Evolutionary conservation across 1,140 invertebrate species (phyloP).

Genomic region (Leptinotarsa defecta): DNA sequence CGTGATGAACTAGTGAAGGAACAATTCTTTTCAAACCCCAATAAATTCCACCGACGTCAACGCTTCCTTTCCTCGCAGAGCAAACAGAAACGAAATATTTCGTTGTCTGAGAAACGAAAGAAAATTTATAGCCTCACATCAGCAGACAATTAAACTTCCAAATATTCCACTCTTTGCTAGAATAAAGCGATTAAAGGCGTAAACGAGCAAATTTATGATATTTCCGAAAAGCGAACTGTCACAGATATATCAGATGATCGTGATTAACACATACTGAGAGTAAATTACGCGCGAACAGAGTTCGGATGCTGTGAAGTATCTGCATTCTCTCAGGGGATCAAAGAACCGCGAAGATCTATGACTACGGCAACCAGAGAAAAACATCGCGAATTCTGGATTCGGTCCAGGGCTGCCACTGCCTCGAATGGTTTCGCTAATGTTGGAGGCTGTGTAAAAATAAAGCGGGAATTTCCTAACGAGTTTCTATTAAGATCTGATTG

Average conservation of each 20-base stretch:
- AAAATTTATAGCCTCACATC: background rate
- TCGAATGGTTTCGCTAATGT: background rate
- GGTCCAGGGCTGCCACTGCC: conserved; percentile 28
- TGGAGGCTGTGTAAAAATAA: background rate
- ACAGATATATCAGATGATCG: conserved; percentile 35
- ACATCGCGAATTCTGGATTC: conserved; percentile 38
- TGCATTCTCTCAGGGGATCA: conserved; percentile 41
- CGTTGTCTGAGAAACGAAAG: conserved; percentile 2
- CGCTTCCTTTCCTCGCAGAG: background rate
- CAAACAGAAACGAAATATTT: background rate
- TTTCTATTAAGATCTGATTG: background rate
- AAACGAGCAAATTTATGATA: conserved; percentile 12
- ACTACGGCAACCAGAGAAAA: conserved; percentile 36
- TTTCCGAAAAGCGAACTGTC: conserved; percentile 9
- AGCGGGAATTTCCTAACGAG: background rate
- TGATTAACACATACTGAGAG: conserved; percentile 45
- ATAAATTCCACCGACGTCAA: background rate
- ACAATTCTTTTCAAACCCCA: background rate
- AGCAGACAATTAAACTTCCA: background rate
- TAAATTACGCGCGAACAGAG: conserved; percentile 45
- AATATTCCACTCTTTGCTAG: conserved; percentile 2
- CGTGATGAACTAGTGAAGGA: background rate
- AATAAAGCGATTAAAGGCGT: conserved; percentile 15
- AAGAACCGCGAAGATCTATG: conserved; percentile 39
- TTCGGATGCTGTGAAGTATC: conserved; percentile 41